These are phyloP conservation scores for Neolamprologus devosi DNA, from an alignment of 2,113 vertebrate species.

Conservation along the genomic window DNA sequence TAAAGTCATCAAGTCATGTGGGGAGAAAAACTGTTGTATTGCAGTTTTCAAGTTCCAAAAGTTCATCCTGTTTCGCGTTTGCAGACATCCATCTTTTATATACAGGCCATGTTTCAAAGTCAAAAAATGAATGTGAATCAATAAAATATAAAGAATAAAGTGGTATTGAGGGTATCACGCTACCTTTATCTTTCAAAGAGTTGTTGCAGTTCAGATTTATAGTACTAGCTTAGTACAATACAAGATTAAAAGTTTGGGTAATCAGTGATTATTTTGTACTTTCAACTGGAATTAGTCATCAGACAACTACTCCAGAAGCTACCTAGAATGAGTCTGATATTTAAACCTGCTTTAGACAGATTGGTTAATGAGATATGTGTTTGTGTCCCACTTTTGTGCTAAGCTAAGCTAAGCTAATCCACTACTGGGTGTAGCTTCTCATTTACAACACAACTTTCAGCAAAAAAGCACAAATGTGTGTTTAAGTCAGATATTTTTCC, in stretches of 20 bases:
- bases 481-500: background rate
- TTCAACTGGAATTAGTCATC: background rate
- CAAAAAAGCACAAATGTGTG: background rate
- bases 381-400: background rate
- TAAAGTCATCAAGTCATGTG: background rate
- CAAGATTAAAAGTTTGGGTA: background rate
- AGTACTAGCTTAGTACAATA: background rate
- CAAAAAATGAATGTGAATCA: background rate
- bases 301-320: background rate
- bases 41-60: background rate
- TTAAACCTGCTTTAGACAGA: background rate
- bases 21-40: background rate
- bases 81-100: background rate
- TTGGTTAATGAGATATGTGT: background rate
- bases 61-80: accelerated
- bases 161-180: background rate
- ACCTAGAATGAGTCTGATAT: background rate
- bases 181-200: background rate
- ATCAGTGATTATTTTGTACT: background rate
- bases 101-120: background rate
- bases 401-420: background rate
- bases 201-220: background rate
- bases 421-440: background rate
- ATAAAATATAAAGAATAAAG: background rate
- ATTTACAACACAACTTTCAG: background rate